phyloP scores from a whole-genome alignment of 2,113 vertebrate genomes.

The Tenrec ecaudatus region DNA sequence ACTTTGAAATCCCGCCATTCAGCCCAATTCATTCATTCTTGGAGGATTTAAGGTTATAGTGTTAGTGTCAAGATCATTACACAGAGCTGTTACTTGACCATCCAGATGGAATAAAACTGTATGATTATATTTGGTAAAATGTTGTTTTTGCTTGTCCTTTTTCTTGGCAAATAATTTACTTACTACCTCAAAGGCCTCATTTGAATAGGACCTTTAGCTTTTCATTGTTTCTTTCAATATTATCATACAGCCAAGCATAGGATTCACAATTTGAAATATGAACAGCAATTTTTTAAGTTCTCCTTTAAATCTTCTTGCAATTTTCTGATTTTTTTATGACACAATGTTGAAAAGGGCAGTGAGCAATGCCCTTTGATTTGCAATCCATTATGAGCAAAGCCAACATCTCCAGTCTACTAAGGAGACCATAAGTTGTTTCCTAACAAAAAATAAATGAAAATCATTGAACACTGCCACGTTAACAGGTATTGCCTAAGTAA shows the following conservation, averaged over 20 bases:
- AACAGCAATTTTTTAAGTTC: background rate
- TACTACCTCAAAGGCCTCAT: background rate
- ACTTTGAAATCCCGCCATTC: background rate
- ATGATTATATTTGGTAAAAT: background rate
- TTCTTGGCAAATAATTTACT: background rate
- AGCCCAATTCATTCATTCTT: background rate
- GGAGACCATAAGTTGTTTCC: constrained; percentile 66
- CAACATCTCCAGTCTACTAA: constrained; percentile 65
- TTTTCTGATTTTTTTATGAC: background rate
- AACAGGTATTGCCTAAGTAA: constrained; percentile 74
- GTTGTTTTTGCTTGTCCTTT: background rate
- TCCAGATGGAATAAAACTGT: background rate
- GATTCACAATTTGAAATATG: constrained; percentile 17
- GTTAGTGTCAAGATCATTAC: background rate
- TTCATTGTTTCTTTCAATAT: background rate
- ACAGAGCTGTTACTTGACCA: background rate
- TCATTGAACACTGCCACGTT: constrained; percentile 78
- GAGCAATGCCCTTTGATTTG: constrained; percentile 45
- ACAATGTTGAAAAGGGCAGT: background rate
- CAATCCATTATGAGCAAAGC: constrained; percentile 59
- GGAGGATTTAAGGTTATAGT: background rate
- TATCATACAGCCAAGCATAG: background rate
- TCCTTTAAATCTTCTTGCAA: background rate
- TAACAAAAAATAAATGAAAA: constrained; percentile 75
- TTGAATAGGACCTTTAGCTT: background rate